A percentile compares a stretch with the other conserved stretches of the same genome.
Conservation (phyloP, 1,140 invertebrate genomes). For the Ceratosolen solmsi region DNA sequence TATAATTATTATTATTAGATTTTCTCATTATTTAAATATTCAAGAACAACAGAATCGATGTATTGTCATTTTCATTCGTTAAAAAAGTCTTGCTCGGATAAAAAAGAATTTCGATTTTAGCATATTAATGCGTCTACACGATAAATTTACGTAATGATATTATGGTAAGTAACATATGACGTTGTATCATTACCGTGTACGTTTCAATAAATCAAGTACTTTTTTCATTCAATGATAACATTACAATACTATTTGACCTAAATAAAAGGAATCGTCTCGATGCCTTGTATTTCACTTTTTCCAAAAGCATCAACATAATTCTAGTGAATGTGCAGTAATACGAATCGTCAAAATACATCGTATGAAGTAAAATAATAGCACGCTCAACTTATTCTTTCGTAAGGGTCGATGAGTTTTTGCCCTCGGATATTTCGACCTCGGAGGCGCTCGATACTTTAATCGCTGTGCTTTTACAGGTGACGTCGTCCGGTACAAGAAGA, state of each 20-base stretch:
- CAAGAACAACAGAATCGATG: background rate
- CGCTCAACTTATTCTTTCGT: background rate
- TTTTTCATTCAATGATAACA: background rate
- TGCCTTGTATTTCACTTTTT: background rate
- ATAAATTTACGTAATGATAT: background rate
- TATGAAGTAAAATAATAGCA: background rate
- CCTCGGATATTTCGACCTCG: constrained; percentile 46
- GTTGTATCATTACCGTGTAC: background rate
- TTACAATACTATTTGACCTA: background rate
- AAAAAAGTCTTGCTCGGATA: background rate
- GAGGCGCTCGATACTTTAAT: constrained; percentile 26
- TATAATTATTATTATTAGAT: background rate
- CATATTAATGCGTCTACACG: background rate
- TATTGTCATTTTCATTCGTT: background rate
- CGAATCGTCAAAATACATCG: background rate
- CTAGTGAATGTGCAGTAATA: background rate
- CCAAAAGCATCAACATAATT: too few relatives aligned
- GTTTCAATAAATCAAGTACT: background rate
- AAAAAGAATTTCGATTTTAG: background rate
- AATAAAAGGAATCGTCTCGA: background rate
- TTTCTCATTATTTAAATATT: background rate
- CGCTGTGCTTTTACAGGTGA: background rate
- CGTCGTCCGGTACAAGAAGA: constrained; percentile 70
- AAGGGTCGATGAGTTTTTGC: background rate
- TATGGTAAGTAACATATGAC: background rate